Conservation (phyloP, 2,113 vertebrate genomes). For the Scopus umbretta region DNA sequence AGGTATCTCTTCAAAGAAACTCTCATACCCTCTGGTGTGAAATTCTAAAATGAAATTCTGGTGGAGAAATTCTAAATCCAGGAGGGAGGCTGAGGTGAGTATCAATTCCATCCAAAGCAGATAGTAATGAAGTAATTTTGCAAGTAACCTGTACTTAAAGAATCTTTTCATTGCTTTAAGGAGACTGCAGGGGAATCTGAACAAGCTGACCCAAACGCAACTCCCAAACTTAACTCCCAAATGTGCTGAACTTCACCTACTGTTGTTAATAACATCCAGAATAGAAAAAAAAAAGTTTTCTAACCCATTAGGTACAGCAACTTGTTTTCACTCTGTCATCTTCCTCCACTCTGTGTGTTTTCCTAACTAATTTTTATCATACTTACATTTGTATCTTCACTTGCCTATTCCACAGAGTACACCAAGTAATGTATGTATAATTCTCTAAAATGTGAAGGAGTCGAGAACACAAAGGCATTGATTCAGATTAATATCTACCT, state of each 20-base stretch:
- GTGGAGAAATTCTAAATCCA: neutral
- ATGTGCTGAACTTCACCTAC: neutral
- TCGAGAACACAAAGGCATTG: neutral
- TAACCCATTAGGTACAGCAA: neutral
- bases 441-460: neutral
- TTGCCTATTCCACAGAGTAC: neutral
- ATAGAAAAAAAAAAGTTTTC: neutral
- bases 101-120: neutral
- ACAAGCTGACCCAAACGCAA: neutral
- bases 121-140: neutral
- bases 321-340: neutral
- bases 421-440: neutral
- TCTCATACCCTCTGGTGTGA: neutral
- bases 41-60: neutral
- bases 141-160: neutral
- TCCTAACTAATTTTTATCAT: neutral
- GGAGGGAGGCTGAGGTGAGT: neutral
- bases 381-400: neutral
- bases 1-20: neutral
- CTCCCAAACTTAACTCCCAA: neutral
- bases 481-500: neutral
- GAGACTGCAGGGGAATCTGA: neutral
- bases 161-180: neutral
- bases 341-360: neutral
- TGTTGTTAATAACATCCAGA: neutral